Base-by-base conservation (phyloP, 1,140 invertebrate genomes). In the Babylonia areolata region DNA sequence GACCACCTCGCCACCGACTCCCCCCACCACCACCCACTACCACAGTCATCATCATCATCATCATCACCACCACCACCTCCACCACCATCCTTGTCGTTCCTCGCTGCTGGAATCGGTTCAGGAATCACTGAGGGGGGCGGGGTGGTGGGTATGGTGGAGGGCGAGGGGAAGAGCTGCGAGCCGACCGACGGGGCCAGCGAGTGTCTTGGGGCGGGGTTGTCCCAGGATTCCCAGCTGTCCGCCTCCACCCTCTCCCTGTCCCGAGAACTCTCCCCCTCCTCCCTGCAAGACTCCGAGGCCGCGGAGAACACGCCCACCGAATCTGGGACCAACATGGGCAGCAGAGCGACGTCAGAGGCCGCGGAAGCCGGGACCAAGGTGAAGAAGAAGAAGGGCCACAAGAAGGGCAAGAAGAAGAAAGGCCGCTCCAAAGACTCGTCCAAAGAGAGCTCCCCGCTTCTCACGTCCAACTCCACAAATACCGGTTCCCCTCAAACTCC, bases 151-250 rank as follows among this genome's bases (percentile, higher is more conserved):
- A 23, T 64, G 28, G 58, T n/a, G 58, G 58, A 64, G 58, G 58
- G 17, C 9, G 1, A 51, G 46, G 0, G 17, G 46, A 0, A 51
- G 46, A 51, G 46, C 0, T 12, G 46, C 1, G 17, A n/a, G n/a
- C n/a, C n/a, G 15, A n/a, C 28, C 20, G 58, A 6, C 58, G 2
- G 15, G 58, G 23, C 15, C 58, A 64, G 12, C 58, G 58, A 64
- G 58, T 23, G 58, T 28, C 20, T 23, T 23, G 58, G 58, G 5
- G 20, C 58, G 23, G 58, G 58, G 5, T n/a, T 91, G 20, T 91
- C 89, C 20, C 89, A 90, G 71, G 90, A 91, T n/a, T 90, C 89
- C 3, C 87, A 90, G 54, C 35, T 87, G 58, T 90, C 90, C 15
- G 86, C 86, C 40, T 84, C 64, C 33, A 73, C 82, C 37, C 64